Base-by-base conservation (phyloP, 2,113 vertebrate genomes). In the Oplegnathus fasciatus region DNA sequence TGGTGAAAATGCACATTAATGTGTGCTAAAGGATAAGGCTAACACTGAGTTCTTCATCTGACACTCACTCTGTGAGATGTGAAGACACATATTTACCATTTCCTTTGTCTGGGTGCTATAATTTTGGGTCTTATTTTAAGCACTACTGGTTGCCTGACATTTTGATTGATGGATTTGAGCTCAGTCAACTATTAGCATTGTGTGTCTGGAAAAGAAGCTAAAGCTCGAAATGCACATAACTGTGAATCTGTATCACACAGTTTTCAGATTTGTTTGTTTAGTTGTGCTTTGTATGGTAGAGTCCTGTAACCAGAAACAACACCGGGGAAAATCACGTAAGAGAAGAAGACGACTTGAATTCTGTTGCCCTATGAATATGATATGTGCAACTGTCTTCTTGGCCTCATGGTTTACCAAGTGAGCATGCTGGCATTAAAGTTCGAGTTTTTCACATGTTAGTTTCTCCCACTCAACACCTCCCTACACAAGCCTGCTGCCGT, bases 381-480 rank as follows among this genome's bases (percentile, higher is more conserved):
- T 26, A 42, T 58, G 6, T 42, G 18, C 2, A n/a, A 37, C n/a
- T 26, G 52, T 57, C 57, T 76, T 75, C 40, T 24, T 58, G 22
- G 55, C 42, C 48, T 50, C n/a, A 5, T 73, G 50, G 18, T 61
- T 44, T 74, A 20, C 58, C 3, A 17, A 70, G 28, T 44, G 81
- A 71, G 37, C 18, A 57, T 2, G 14, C 7, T 26, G 57, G 68
- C 9, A 50, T 82, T 37, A 17, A 71, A 78, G 75, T 67, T 67
- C 26, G 44, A 37, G 22, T 24, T 68, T 62, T 83, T 83, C 34
- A 61, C 30, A 80, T 77, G 34, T 30, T 40, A 82, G 82, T 18
- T 73, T 22, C 55, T 80, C 76, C 62, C 54, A 75, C 76, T 80
- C 44, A 65, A 70, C 57, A 75, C 22, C 46, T 65, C 71, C 18